Conservation (phyloP, 1,140 invertebrate genomes). For the Bombus balteatus region DNA sequence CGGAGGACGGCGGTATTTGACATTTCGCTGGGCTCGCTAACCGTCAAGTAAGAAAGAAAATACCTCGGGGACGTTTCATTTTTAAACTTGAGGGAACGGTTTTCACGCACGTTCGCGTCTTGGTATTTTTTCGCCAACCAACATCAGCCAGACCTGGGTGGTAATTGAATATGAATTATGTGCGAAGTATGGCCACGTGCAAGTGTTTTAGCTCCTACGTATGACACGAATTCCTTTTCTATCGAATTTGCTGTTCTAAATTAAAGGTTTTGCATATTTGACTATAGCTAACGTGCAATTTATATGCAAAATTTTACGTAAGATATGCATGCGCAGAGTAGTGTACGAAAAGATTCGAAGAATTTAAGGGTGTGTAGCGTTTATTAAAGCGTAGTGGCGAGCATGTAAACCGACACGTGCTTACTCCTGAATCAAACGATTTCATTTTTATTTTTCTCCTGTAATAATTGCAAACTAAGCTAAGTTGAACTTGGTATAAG, state of each 20-base stretch:
- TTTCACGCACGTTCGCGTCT: not conserved
- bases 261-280: not conserved
- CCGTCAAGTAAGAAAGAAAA: conserved; percentile 6
- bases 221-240: not conserved
- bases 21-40: conserved; percentile 14
- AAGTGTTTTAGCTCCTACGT: not conserved
- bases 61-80: conserved; percentile 16
- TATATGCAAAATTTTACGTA: not conserved
- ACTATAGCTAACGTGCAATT: not conserved
- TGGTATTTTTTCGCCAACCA: not conserved
- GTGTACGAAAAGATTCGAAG: no score
- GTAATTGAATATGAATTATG: conserved; percentile 39
- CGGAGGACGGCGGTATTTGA: conserved; percentile 25
- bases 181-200: not conserved
- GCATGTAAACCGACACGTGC: no score
- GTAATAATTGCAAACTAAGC: no score
- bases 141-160: not conserved
- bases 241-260: not conserved
- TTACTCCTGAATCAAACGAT: not conserved
- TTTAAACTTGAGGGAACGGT: not conserved
- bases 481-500: not conserved
- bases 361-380: not conserved
- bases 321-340: not conserved
- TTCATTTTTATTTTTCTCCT: not conserved
- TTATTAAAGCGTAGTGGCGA: not conserved